These are phyloP conservation scores for Archips crataeganus DNA, from an alignment of 2,888 invertebrate genomes.

Conservation along the genomic window DNA sequence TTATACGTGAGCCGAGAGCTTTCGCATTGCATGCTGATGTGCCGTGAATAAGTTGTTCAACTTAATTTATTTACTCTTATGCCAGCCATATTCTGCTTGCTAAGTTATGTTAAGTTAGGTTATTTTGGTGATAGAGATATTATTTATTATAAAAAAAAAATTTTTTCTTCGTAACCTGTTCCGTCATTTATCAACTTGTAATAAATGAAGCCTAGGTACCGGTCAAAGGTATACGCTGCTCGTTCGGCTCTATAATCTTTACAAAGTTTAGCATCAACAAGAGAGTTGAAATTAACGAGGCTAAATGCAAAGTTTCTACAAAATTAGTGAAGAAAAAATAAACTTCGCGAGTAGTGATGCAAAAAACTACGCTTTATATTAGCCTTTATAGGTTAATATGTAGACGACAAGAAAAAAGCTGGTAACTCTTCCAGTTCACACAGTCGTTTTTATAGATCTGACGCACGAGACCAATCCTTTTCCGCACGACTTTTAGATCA, in stretches of 20 bases:
- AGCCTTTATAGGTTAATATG: not conserved
- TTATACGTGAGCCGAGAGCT: constrained; percentile 58
- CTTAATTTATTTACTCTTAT: constrained; percentile 48
- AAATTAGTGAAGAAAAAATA: no score
- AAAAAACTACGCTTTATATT: not conserved
- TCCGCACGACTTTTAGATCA: constrained; percentile 76
- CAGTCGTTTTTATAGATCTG: constrained; percentile 23
- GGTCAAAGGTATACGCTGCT: no score
- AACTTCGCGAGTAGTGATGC: no score
- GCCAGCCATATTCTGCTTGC: constrained; percentile 27
- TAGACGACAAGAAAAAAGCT: not conserved
- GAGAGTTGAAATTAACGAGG: no score
- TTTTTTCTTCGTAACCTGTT: no score
- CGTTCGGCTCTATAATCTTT: no score
- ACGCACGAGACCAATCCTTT: constrained; percentile 60
- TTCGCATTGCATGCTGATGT: constrained; percentile 65
- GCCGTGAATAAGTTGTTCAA: constrained; percentile 59
- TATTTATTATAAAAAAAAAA: no score
- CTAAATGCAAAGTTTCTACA: no score
- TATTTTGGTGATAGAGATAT: not conserved
- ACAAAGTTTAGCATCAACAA: no score
- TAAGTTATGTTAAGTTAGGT: constrained; percentile 13
- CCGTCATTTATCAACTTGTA: no score
- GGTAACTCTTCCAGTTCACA: constrained; percentile 23
- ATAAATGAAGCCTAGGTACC: no score